Percentiles rank a stretch among this genome's conserved stretches.
Conservation (phyloP, 1,140 invertebrate species). For the Ylistrum balloti region DNA sequence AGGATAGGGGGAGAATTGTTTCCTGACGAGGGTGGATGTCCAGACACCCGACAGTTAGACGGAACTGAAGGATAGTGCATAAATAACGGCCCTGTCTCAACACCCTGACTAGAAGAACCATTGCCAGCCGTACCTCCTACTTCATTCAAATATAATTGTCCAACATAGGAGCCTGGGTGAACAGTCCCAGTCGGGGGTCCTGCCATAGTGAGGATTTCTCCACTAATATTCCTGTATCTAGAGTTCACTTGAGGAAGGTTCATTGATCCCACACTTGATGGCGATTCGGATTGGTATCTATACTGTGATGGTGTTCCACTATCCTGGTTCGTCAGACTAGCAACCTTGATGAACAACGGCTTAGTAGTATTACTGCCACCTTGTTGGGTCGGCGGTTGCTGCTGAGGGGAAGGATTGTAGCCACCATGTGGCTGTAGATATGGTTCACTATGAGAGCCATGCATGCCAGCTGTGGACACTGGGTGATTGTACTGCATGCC, state of each 20-base stretch:
- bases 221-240: slow-evolving; percentile 26
- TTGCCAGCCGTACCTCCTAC: neutral
- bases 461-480: slow-evolving; percentile 21
- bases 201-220: neutral
- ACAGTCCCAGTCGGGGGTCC: slow-evolving; percentile 51
- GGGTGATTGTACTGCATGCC: neutral
- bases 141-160: slow-evolving; percentile 16
- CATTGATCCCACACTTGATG: slow-evolving; percentile 41
- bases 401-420: slow-evolving; percentile 11
- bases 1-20: slow-evolving; percentile 50
- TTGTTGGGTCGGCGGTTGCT: neutral
- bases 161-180: slow-evolving; percentile 56
- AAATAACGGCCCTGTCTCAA: slow-evolving; percentile 57
- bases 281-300: slow-evolving; percentile 49
- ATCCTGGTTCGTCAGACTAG: neutral
- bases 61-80: slow-evolving; percentile 46
- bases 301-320: slow-evolving; percentile 45
- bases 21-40: slow-evolving; percentile 55
- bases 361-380: slow-evolving; percentile 1
- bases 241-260: slow-evolving; percentile 42
- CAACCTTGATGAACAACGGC: slow-evolving; percentile 1
- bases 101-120: slow-evolving; percentile 58
- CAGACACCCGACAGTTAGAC: slow-evolving; percentile 50
- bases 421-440: slow-evolving; percentile 41
- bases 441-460: slow-evolving; percentile 50